Percentiles rank a stretch among this genome's conserved stretches.
Evolutionary conservation across 2,888 invertebrate genomes (phyloP).

Genomic region (Acleris sparsana): DNA sequence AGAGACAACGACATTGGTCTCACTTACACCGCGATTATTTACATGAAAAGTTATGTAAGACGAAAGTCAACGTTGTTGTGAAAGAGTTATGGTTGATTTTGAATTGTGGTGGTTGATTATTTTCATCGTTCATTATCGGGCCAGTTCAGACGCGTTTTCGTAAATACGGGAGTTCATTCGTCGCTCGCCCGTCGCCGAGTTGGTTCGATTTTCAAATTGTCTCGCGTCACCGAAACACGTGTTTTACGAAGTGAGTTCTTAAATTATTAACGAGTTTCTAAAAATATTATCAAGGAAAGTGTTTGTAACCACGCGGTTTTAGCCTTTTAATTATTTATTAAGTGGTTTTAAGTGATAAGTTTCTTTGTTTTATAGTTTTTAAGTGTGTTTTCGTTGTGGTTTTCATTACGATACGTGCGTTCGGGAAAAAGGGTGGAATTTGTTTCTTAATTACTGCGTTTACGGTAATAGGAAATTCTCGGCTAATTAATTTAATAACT

Average conservation of each 20-base stretch:
- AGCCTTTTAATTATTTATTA: constrained; percentile 9
- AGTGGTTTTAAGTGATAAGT: constrained; percentile 25
- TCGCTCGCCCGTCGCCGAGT: constrained; percentile 55
- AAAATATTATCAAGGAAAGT: constrained; percentile 38
- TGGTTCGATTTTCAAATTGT: constrained; percentile 40
- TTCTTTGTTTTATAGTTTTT: constrained; percentile 10
- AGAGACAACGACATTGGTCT: constrained; percentile 55
- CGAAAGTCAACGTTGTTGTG: constrained; percentile 45
- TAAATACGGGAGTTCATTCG: constrained; percentile 56
- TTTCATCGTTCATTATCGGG: constrained; percentile 60
- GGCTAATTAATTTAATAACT: background rate
- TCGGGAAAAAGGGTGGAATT: constrained; percentile 9
- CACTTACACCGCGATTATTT: constrained; percentile 58
- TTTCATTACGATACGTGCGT: constrained; percentile 26
- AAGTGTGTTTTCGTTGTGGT: constrained; percentile 16
- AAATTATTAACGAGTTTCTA: constrained; percentile 38
- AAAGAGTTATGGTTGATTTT: constrained; percentile 49
- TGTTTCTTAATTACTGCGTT: background rate
- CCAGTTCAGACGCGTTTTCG: constrained; percentile 50
- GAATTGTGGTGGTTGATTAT: constrained; percentile 53
- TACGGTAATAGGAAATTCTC: background rate
- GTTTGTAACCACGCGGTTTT: constrained; percentile 18
- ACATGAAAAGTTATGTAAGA: constrained; percentile 41
- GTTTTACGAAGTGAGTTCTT: constrained; percentile 50
- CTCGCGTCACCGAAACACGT: constrained; percentile 47